Evolutionary conservation across 2,888 invertebrate species (phyloP), one percentile per base, ranked within the genome.

Genomic region (Eupithecia exiguata): DNA sequence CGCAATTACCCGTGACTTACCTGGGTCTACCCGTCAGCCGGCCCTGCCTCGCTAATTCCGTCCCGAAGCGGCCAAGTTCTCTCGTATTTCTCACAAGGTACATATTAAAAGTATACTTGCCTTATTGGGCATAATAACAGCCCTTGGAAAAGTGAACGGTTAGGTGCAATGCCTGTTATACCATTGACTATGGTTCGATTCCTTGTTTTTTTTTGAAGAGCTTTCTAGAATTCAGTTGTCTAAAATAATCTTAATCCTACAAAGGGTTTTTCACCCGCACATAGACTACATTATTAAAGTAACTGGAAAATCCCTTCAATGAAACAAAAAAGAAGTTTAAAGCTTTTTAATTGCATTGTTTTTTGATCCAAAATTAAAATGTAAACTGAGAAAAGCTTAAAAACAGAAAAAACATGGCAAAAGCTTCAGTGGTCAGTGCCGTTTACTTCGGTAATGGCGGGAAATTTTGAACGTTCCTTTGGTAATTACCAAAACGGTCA

Each of bases 31-130:
- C 49, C 58, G 58, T 25, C 58, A 66, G 65, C 72, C 78, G 65
- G 35, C 74, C 67, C 78, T 73, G 78, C 30, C 53, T 53, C 70
- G 66, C 75, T 80, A 79, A 81, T 80, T 79, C 79, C 70, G 74
- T 71, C 72, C 70, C 71, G 69, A 81, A 81, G 79, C 78, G 78
- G 66, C 68, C 77, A 81, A 82, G 81, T 82, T 82, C 63, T 71
- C 76, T 78, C 82, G 81, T 81, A 82, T 80, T 81, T 82, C 82
- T 80, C 79, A 72, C 77, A 46, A 78, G 79, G 79, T 78, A 79
- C 76, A 80, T 80, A 81, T 82, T 81, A 81, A 80, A 81, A 81
- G 74, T 77, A 78, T 79, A 78, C 78, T 81, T 76, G 79, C 79
- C 79, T 80, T 81, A 81, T 81, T 82, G 79, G 72, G 71, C 76